Evolutionary conservation across 2,113 vertebrate species (phyloP), one percentile per base, ranked within the genome.

Genomic region (Gasterosteus nipponicus): DNA sequence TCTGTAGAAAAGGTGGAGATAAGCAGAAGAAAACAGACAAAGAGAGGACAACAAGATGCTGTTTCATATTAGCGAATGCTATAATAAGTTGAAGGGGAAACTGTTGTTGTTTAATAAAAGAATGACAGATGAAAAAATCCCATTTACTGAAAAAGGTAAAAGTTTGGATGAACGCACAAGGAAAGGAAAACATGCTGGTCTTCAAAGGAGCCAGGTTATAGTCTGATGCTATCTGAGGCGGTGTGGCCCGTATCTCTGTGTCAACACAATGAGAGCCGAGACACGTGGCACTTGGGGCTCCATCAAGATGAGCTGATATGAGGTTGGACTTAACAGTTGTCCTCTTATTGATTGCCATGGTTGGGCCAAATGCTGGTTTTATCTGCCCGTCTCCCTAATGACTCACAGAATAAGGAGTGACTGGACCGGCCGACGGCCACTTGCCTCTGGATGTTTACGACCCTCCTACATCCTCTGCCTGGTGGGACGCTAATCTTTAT

Each of bases 201-300:
- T 91, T 92, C 86, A 89, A 92, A 89, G 83, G 85, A 68, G 18
- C 9, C 74, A 77, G 81, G 80, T 89, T 81, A 85, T 58, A 67
- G 79, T 54, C 61, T 83, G 94, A 94, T 94, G 69, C 70, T 92
- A 94, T 94, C 92, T 78, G 70, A 60, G 35, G 66, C 33, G 0
- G 29, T 7, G 54, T 70, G 85, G 68, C 33, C 79, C 57, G 54
- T 63, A 75, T 81, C 86, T 71, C 81, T 75, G 85, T 74, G 81
- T 88, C 87, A 89, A 89, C 89, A 87, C 85, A 86, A 74, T 65
- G 35, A 88, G 87, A 89, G 78, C 51, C 18, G 42, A 82, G 78
- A 87, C 89, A 84, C 86, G 82, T 75, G 81, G 87, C 86, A 72
- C 79, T 87, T 22, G 78, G 78, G 82, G 71, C 66, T 47, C 73